phyloP scores from a whole-genome alignment of 1,140 invertebrate species.

The Calephelis nemesis region DNA sequence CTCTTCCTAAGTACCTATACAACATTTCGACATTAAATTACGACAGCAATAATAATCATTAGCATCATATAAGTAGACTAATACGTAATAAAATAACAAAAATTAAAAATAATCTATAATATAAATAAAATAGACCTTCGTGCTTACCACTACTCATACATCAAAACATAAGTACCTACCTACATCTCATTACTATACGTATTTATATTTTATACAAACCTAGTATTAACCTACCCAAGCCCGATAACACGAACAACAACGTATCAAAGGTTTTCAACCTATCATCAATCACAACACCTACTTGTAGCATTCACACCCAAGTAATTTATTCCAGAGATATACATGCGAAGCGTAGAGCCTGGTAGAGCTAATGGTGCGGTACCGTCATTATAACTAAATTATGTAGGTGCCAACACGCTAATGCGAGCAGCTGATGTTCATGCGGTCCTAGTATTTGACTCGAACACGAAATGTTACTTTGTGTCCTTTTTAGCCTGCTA shows the following conservation, averaged over 20 bases:
- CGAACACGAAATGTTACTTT: slow-evolving; percentile 38
- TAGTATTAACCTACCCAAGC: slow-evolving; percentile 3
- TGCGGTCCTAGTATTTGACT: slow-evolving; percentile 46
- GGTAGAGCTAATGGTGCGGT: slow-evolving; percentile 43
- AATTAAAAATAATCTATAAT: too few relatives aligned
- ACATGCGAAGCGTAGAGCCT: slow-evolving; percentile 26
- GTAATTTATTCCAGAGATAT: slow-evolving; percentile 26
- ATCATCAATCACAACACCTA: slow-evolving; percentile 28
- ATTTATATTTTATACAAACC: not conserved
- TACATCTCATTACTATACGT: not conserved
- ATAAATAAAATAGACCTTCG: too few relatives aligned
- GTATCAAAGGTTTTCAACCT: slow-evolving; percentile 14
- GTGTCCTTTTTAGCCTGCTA: slow-evolving; percentile 17
- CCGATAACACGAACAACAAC: slow-evolving; percentile 14
- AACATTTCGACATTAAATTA: too few relatives aligned
- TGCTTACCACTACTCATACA: too few relatives aligned
- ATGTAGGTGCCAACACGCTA: slow-evolving; percentile 46
- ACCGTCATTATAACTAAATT: slow-evolving; percentile 59
- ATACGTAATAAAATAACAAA: too few relatives aligned
- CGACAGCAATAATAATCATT: too few relatives aligned
- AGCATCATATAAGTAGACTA: too few relatives aligned
- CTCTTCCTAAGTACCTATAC: too few relatives aligned
- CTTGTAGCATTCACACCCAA: slow-evolving; percentile 24
- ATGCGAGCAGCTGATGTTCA: slow-evolving; percentile 42
- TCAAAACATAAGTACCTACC: too few relatives aligned